phyloP scores from a whole-genome alignment of 2,888 invertebrate genomes.

The Serrognathus titanus region DNA sequence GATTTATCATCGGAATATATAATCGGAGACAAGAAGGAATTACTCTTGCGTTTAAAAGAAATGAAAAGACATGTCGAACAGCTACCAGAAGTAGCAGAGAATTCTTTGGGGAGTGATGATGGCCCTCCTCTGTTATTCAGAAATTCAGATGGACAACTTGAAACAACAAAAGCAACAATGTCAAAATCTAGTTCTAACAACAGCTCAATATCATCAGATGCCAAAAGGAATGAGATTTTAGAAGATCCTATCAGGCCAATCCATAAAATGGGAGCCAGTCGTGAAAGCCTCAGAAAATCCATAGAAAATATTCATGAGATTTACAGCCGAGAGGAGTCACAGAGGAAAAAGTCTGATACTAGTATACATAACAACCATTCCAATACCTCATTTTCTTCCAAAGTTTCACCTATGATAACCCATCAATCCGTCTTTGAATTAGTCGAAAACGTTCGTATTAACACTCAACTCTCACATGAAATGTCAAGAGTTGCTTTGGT shows the following conservation, averaged over 20 bases:
- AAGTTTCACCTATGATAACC: conserved; percentile 50
- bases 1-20: conserved; percentile 33
- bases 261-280: conserved; percentile 30
- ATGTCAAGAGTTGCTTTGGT: conserved; percentile 81
- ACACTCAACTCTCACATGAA: conserved; percentile 82
- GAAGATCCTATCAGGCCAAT: conserved; percentile 38
- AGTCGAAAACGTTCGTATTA: conserved; percentile 74
- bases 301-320: conserved; percentile 39
- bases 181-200: conserved; percentile 18
- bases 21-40: conserved; percentile 58
- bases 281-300: conserved; percentile 37
- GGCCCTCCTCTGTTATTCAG: conserved; percentile 39
- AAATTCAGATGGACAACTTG: conserved; percentile 41
- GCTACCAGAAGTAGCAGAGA: conserved; percentile 35
- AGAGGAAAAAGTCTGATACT: conserved; percentile 35
- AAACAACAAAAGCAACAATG: conserved; percentile 23
- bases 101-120: conserved; percentile 34
- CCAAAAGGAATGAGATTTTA: conserved; percentile 19
- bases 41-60: conserved; percentile 59
- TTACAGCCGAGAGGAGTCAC: conserved; percentile 11
- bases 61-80: conserved; percentile 61
- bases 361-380: conserved; percentile 9
- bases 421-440: conserved; percentile 67
- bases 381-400: conserved; percentile 16
- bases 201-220: conserved; percentile 12